Base-by-base conservation (phyloP, 1,140 invertebrate genomes). In the Drosophila guanche region DNA sequence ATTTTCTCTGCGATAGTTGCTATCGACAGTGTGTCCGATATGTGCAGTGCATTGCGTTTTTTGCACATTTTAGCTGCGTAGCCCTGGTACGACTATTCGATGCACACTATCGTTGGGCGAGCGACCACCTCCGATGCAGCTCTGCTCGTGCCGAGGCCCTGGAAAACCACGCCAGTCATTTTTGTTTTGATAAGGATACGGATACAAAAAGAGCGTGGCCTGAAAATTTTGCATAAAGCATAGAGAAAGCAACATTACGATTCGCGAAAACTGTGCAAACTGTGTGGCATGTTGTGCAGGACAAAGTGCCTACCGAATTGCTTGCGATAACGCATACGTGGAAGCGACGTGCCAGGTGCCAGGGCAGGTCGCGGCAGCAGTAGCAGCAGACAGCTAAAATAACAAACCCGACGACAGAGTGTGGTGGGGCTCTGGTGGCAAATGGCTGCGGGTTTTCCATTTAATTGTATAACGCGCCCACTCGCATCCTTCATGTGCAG, bases 131-230 rank as follows among this genome's bases (percentile, higher is more conserved):
- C 41, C 16, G 8, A 53, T 79, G 76, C 80, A 85, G 42, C 80
- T 62, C 80, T 85, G 80, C 27, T 46, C 47, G 47, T 72, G 16
- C 61, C 42, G 60, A 43, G 71, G 50, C 84, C 68, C 84, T 89
- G 73, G 76, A 79, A 89, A 90, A 89, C 89, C 88, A 90, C 89
- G 89, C 89, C 84, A 89, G 86, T 89, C 89, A 90, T 81, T 90
- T 89, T 90, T 90, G 89, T 90, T 90, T 90, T 90, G 89, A 90
- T 90, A 90, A 90, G 89, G 85, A 90, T 89, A 90, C 79, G 71
- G 72, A 74, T 73, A 74, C 51, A 84, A 84, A 84, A 85, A 79
- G 76, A 84, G 79, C 79, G 79, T 84, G 80, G 80, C 67, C 69
- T 85, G 73, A 62, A 71, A 80, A 85, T 80, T 75, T 63, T 81